Evolutionary conservation across 2,888 invertebrate species (phyloP), one percentile per base, ranked within the genome.

Genomic region (Eupsilia transversa): DNA sequence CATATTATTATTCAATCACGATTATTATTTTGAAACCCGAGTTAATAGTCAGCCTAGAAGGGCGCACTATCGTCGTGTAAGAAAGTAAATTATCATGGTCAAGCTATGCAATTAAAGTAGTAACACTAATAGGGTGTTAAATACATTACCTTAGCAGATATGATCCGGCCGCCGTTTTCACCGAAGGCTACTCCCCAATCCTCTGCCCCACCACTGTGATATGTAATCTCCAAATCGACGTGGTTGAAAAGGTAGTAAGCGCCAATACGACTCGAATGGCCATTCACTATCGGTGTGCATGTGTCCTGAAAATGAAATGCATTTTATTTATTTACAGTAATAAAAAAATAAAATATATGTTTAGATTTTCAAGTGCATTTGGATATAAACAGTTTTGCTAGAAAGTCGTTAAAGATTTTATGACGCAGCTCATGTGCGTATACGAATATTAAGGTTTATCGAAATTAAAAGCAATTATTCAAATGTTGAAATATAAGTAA

Each of bases 211-310:
- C 99, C 99, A 89, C 98, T 99, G 94, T 99, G 99, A 95, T 99
- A 99, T 1, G 98, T 98, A 84, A 99, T 98, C 79, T 97, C 97
- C 82, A 99, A 96, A 94, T 99, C 99, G 59, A 99, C 99, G 94
- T 99, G 99, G 96, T 99, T 99, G 96, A 99, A 99, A 64, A 99
- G 96, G 93, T 99, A 99, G 93, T 98, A 99, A 0, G 98, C 97
- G 86, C 98, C 98, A 2, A 97, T 96, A 86, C 96, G 96, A 84
- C 96, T 97, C 85, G 97, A 97, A 35, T 94, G 93, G 0, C 96
- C 96, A 90, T 97, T 97, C 20, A 97, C 96, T 63, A 95, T 95
- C 3, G 96, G 95, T 17, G 96, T 94, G 83, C 97, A 97, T n/a
- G 96, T 97, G 79, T 97, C 97, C 96, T 96, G 74, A 30, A 38